Evolutionary conservation across 2,113 vertebrate genomes (phyloP), one percentile per base, ranked within the genome.

Genomic region (Apeltes quadracus): DNA sequence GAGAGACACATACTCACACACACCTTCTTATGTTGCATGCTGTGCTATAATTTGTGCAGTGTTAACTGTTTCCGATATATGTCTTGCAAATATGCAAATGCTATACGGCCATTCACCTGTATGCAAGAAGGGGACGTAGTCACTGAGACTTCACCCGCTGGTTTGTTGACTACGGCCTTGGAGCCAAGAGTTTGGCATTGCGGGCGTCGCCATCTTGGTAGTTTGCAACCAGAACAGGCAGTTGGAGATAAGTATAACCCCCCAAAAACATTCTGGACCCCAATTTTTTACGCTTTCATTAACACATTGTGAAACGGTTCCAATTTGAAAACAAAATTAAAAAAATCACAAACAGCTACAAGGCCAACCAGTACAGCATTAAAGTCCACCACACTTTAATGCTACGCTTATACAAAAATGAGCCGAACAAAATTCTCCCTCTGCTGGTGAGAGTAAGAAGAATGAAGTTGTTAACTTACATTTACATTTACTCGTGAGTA

Each of bases 1-100:
- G 32, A 77, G 44, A 22, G 50, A 32, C 41, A 41, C 67, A 29
- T 34, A 51, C 59, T 61, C 58, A 61, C 76, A 61, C 62, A 72
- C 67, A 67, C 78, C 43, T 46, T 44, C 61, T 68, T 58, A 39
- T 32, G 59, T 32, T 72, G 36, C 11, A 29, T 9, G 15, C 18
- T 56, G 39, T 9, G 50, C 62, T 63, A 50, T 13, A 62, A 32
- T 51, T 12, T 34, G 29, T 23, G 61, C 29, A 3, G n/a, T 15
- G 67, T 67, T 70, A 57, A 68, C 34, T 27, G 43, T 32, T 48
- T 64, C 18, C 32, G 20, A 32, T 67, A 46, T 46, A 38, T 36
- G 13, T 32, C 25, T 55, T 32, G n/a, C n/a, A n/a, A n/a, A n/a
- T 39, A 48, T n/a, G n/a, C n/a, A 44, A 46, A 46, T 34, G 32